These are phyloP conservation scores for Apeira syringaria DNA, from an alignment of 2,888 invertebrate species.

Conservation along the genomic window DNA sequence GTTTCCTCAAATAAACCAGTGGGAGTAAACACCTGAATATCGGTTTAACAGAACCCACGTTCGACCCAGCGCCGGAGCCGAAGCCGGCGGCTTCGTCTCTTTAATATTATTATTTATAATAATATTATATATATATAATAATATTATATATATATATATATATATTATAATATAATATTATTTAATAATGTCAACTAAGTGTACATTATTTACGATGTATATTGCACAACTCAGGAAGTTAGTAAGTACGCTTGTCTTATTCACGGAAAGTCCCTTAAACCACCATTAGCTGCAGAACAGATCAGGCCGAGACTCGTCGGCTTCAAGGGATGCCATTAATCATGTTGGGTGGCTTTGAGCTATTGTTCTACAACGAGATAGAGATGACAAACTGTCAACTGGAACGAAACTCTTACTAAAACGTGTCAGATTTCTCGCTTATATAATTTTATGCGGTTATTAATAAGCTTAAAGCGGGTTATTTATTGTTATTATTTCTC, in stretches of 20 bases:
- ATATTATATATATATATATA: no score
- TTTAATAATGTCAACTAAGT: no score
- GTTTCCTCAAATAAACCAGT: constrained; percentile 11
- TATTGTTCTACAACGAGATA: constrained; percentile 6
- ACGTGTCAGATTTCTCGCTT: no score
- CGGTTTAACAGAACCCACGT: constrained; percentile 1
- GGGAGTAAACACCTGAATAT: constrained; percentile 12
- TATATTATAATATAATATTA: no score
- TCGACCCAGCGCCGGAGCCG: no score
- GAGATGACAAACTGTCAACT: constrained; percentile 1
- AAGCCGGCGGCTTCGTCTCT: no score
- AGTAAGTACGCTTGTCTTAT: constrained; percentile 13
- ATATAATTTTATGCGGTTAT: no score
- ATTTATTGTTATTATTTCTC: no score
- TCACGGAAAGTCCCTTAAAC: constrained; percentile 18
- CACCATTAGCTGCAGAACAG: constrained; percentile 17
- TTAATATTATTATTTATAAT: no score
- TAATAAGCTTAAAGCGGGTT: no score
- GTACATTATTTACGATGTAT: constrained; percentile 24
- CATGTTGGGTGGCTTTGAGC: constrained; percentile 6
- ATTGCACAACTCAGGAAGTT: constrained; percentile 17
- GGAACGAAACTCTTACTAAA: constrained; percentile 1
- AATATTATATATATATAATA: no score
- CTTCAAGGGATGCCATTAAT: constrained; percentile 5
- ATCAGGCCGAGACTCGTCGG: neutral